These are phyloP conservation scores for Lasioglossum malachurum DNA, from an alignment of 2,888 invertebrate genomes.

Conservation along the genomic window DNA sequence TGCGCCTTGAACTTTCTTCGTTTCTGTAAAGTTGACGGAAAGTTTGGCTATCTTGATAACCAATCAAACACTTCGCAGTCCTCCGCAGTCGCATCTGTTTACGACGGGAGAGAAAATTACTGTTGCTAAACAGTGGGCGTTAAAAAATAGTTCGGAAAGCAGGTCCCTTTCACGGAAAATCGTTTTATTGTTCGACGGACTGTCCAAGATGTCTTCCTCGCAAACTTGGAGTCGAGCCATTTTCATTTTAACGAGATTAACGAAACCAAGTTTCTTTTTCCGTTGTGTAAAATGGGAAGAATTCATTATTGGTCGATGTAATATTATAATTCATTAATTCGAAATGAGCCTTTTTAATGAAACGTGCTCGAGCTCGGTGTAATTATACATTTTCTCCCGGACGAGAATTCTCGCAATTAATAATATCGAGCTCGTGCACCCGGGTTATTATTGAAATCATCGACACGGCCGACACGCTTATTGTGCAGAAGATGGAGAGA, in stretches of 20 bases:
- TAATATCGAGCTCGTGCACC: not conserved
- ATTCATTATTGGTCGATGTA: not conserved
- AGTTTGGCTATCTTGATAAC: constrained; percentile 13
- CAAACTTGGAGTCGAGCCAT: not conserved
- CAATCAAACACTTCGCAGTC: not conserved
- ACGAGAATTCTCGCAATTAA: not conserved
- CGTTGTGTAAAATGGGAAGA: not conserved
- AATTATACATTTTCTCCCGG: not conserved
- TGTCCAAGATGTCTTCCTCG: not conserved
- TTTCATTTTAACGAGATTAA: not conserved
- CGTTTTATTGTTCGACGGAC: not conserved
- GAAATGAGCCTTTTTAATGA: not conserved
- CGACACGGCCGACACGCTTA: constrained; percentile 1
- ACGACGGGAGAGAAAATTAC: not conserved
- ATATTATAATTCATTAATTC: not conserved
- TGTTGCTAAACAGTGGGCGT: not conserved
- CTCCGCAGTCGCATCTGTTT: not conserved
- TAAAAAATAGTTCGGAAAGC: not conserved
- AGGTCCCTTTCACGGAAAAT: not conserved
- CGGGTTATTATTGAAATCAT: constrained; percentile 21
- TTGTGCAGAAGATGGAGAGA: not conserved
- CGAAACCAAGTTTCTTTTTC: not conserved
- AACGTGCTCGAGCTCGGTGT: not conserved
- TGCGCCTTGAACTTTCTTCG: constrained; percentile 26
- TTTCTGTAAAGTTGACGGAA: constrained; percentile 5